Percentiles rank a stretch among this genome's conserved stretches.
Evolutionary conservation across 2,888 invertebrate species (phyloP).

Genomic region (Apodemia mormo): DNA sequence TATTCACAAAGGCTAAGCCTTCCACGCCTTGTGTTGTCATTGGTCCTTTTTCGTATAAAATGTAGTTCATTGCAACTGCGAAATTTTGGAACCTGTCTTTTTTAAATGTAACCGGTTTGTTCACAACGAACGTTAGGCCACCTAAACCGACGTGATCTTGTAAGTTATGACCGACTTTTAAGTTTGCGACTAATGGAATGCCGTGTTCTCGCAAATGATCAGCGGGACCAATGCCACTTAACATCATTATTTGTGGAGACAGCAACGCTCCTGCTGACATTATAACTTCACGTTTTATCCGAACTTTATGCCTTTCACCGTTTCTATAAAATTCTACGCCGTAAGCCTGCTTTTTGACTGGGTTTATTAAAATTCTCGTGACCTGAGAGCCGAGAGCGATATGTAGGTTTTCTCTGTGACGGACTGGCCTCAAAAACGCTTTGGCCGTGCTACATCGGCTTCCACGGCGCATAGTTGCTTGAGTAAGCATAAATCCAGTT

Average conservation of each 20-base stretch:
- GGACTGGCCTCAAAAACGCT: conserved; percentile 91
- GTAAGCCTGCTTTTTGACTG: conserved; percentile 85
- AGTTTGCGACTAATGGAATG: conserved; percentile 87
- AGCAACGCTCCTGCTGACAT: conserved; percentile 94
- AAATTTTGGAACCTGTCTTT: conserved; percentile 89
- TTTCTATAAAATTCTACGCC: conserved; percentile 88
- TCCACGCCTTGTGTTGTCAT: conserved; percentile 93
- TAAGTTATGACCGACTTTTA: conserved; percentile 91
- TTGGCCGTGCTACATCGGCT: conserved; percentile 94
- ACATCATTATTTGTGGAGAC: conserved; percentile 94
- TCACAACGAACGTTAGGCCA: conserved; percentile 90
- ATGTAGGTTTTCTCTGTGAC: conserved; percentile 89
- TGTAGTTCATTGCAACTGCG: conserved; percentile 90
- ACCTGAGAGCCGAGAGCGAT: conserved; percentile 90
- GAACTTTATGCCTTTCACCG: conserved; percentile 83
- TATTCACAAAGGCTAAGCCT: conserved; percentile 93
- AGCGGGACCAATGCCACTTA: conserved; percentile 93
- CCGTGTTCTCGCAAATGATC: conserved; percentile 87
- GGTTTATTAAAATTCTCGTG: conserved; percentile 86
- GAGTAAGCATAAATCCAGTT: conserved; percentile 93
- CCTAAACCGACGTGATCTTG: conserved; percentile 95
- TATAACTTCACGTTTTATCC: conserved; percentile 90
- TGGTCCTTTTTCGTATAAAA: conserved; percentile 90
- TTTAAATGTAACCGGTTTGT: conserved; percentile 90
- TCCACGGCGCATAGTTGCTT: conserved; percentile 91